Conservation (phyloP, 2,888 invertebrate genomes). For the Plutella xylostella region DNA sequence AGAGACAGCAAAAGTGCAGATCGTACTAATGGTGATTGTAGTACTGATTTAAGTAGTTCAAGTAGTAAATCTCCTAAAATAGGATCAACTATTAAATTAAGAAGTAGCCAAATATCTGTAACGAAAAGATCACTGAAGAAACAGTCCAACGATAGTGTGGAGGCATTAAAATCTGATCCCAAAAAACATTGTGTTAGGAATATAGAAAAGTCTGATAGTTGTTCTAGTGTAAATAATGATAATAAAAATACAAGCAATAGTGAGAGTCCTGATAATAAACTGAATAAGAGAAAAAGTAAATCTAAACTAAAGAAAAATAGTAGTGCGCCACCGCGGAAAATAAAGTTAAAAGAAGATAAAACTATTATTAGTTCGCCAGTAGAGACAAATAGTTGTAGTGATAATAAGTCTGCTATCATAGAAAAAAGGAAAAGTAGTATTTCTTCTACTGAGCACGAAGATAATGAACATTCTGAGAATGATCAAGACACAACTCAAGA, state of each 20-base stretch:
- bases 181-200: conserved; percentile 57
- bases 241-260: conserved; percentile 41
- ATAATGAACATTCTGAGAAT: conserved; percentile 24
- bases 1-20: conserved; percentile 45
- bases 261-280: conserved; percentile 36
- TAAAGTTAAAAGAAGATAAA: conserved; percentile 36
- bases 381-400: conserved; percentile 44
- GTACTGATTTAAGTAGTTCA: conserved; percentile 32
- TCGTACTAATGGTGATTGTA: conserved; percentile 49
- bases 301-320: conserved; percentile 51
- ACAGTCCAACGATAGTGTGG: conserved; percentile 45
- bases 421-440: conserved; percentile 59
- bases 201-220: conserved; percentile 39
- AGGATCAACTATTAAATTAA: conserved; percentile 32
- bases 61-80: conserved; percentile 40
- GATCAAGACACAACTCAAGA: not conserved
- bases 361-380: conserved; percentile 36
- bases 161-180: conserved; percentile 42
- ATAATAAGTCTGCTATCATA: conserved; percentile 54
- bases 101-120: conserved; percentile 28
- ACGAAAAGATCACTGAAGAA: conserved; percentile 51
- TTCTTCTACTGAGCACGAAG: conserved; percentile 52
- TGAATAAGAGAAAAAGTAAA: conserved; percentile 42
- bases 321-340: conserved; percentile 28
- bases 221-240: conserved; percentile 37